Conservation (phyloP, 2,888 invertebrate species). For the Calephelis perditalis region DNA sequence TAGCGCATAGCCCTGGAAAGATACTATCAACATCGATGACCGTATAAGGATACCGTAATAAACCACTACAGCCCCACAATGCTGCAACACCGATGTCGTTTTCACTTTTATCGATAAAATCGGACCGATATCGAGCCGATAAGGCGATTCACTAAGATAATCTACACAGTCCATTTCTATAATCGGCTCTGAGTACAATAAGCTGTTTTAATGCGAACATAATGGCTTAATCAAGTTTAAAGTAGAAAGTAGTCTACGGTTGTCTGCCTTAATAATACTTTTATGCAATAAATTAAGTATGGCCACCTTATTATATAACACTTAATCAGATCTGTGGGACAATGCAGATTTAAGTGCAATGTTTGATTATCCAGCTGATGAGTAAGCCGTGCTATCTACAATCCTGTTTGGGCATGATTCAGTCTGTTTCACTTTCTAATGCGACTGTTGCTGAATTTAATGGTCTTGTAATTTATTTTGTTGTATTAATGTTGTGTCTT, state of each 20-base stretch:
- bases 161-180: slow-evolving; percentile 38
- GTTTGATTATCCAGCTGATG: slow-evolving; percentile 30
- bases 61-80: slow-evolving; percentile 38
- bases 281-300: slow-evolving; percentile 44
- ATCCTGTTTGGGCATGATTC: slow-evolving; percentile 26
- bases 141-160: slow-evolving; percentile 53
- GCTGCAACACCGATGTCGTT: slow-evolving; percentile 43
- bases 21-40: slow-evolving; percentile 33
- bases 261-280: slow-evolving; percentile 41
- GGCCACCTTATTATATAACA: slow-evolving; percentile 35
- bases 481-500: not conserved
- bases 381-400: slow-evolving; percentile 26
- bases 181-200: slow-evolving; percentile 54
- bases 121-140: slow-evolving; percentile 46
- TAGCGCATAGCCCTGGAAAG: slow-evolving; percentile 35
- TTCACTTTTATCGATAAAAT: slow-evolving; percentile 61
- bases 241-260: slow-evolving; percentile 54
- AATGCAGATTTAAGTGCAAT: slow-evolving; percentile 21
- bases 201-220: slow-evolving; percentile 51
- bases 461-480: slow-evolving; percentile 4
- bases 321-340: slow-evolving; percentile 26
- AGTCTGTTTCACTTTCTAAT: slow-evolving; percentile 25
- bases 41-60: slow-evolving; percentile 37
- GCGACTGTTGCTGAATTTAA: slow-evolving; percentile 8
- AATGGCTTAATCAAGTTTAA: slow-evolving; percentile 58